Percentiles rank a stretch among this genome's conserved stretches.
These are phyloP conservation scores for Lagorchestes hirsutus DNA, from an alignment of 2,797 vertebrate species.

Conservation along the genomic window DNA sequence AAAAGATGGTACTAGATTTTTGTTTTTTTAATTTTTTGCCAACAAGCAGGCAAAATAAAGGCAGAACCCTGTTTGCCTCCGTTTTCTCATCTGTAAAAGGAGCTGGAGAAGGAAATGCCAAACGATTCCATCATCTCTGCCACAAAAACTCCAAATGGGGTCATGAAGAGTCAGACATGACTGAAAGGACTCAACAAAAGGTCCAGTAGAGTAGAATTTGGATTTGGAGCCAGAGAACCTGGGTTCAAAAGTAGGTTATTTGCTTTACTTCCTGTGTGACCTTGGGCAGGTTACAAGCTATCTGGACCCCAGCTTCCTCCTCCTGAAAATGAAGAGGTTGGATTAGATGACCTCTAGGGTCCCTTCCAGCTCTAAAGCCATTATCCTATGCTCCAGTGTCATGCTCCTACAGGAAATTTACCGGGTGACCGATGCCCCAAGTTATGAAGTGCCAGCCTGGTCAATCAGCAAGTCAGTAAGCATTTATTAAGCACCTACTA, in stretches of 20 bases:
- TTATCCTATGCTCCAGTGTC: background rate
- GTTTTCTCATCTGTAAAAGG: background rate
- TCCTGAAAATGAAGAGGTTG: background rate
- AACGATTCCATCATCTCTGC: background rate
- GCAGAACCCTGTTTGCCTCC: background rate
- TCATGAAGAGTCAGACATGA: no score
- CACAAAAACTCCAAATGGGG: background rate
- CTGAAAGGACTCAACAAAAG: background rate
- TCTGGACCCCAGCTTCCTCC: background rate
- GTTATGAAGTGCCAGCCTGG: background rate
- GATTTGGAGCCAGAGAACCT: background rate
- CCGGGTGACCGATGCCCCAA: background rate
- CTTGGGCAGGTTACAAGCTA: background rate
- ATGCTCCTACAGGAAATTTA: background rate
- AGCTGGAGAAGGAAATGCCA: background rate
- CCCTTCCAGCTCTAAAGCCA: background rate
- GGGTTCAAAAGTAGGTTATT: background rate
- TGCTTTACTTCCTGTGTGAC: background rate
- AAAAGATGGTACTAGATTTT: background rate
- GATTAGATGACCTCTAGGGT: background rate
- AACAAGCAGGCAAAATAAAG: background rate
- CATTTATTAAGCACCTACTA: background rate
- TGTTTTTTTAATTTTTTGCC: background rate
- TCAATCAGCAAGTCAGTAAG: background rate
- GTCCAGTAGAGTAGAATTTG: background rate